Evolutionary conservation across 2,888 invertebrate species (phyloP), one percentile per base, ranked within the genome.

Genomic region (Cetonia aurata): DNA sequence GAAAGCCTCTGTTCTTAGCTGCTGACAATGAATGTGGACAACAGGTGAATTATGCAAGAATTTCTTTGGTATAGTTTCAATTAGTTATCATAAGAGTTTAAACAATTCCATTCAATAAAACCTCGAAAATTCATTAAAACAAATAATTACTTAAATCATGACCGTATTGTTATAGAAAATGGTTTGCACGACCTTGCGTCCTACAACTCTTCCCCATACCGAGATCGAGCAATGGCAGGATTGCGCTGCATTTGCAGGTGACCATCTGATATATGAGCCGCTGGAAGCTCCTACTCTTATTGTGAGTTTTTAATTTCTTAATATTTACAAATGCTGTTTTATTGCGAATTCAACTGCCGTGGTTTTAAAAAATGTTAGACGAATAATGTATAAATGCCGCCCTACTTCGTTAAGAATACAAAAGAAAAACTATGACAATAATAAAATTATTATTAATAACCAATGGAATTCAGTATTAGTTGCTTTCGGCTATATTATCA

Each of bases 141-240:
- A 31, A 48, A 48, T n/a, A n/a, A n/a, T n/a, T n/a, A n/a, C n/a
- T n/a, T n/a, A n/a, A n/a, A 52, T 13, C 12, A 33, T 50, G n/a
- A 42, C 33, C 31, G 33, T 56, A 25, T 73, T 71, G 77, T 84
- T 82, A 42, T 82, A 96, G 94, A 96, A 96, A 90, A 93, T 96
- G 88, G 94, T 96, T 48, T 94, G 94, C 76, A 93, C 94, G 6
- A 91, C 93, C 1, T 89, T 96, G 73, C 87, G 93, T 52, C 93
- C 94, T 19, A 94, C 94, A 12, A 90, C 90, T 74, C 87, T 95
- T 70, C 89, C 91, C 15, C 93, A 89, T 84, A 86, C 89, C 8
- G 90, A 91, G 77, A 87, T 96, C 52, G 89, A 88, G 78, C 87
- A 88, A 52, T 93, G 93, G 90, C 88, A 91, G 79, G 91, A 91